These are phyloP conservation scores for Ernsta delagoae DNA, from an alignment of 2,888 invertebrate species.

Conservation along the genomic window DNA sequence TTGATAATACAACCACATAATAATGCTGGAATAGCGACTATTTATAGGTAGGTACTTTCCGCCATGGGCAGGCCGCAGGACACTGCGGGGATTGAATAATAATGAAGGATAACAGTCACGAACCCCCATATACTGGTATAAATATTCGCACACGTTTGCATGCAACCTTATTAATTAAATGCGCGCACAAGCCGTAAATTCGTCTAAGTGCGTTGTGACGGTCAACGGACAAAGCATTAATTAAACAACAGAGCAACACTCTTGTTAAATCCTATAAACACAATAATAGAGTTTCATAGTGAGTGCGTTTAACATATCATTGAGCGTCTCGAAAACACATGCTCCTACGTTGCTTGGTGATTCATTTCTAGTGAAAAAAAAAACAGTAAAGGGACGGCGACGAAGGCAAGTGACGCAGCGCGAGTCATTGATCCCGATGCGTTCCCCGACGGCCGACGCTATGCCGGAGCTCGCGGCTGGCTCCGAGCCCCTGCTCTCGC, in stretches of 20 bases:
- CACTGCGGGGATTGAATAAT: conserved; percentile 65
- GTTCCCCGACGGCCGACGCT: conserved; percentile 73
- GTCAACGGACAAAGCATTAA: neutral
- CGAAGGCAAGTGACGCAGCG: conserved; percentile 73
- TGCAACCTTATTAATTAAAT: conserved; percentile 32
- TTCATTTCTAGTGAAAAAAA: conserved; percentile 74
- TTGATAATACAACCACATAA: too few relatives aligned
- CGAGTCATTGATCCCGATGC: conserved; percentile 81
- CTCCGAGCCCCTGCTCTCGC: conserved; percentile 65
- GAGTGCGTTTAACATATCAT: conserved; percentile 6
- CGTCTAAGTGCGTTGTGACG: conserved; percentile 24
- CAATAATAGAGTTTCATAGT: conserved; percentile 16
- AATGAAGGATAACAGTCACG: conserved; percentile 55
- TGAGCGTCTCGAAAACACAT: conserved; percentile 56
- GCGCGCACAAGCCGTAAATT: conserved; percentile 36
- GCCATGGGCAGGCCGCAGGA: conserved; percentile 51
- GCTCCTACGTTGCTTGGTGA: conserved; percentile 66
- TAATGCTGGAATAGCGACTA: too few relatives aligned
- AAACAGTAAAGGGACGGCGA: conserved; percentile 64
- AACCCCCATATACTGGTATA: conserved; percentile 45
- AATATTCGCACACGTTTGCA: conserved; percentile 50
- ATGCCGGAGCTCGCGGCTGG: conserved; percentile 59
- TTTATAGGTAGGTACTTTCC: neutral
- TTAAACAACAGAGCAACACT: conserved; percentile 18
- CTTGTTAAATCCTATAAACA: neutral